Evolutionary conservation across 2,113 vertebrate genomes (phyloP), one percentile per base, ranked within the genome.

Genomic region (Anarhynchus alexandrinus): DNA sequence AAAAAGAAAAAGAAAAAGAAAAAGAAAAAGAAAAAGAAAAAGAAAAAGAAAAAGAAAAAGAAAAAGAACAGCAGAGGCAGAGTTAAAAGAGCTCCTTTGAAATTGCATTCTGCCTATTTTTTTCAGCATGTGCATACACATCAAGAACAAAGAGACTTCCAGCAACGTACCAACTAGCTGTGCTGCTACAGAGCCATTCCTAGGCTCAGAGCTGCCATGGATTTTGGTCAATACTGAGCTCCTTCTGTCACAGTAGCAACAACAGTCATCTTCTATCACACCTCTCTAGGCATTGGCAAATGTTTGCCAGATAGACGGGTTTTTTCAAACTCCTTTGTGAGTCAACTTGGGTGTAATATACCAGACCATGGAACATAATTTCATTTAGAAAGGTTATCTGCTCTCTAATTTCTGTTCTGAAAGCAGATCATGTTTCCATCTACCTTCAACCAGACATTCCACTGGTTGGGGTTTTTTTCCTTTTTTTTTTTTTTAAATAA

Each of bases 381-480:
- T 90, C 73, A 74, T 96, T 92, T 86, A 57, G 70, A 96, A 95
- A 96, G 51, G 66, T 97, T 93, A 97, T 96, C 80, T 40, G 49
- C 54, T 93, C 85, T 90, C 82, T 96, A 96, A 93, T 93, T 96
- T 95, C 85, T 85, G 27, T 81, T 86, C 86, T 85, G 62, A 93
- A 96, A 97, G 64, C 62, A 91, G 69, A 90, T 95, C n/a, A 27
- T 58, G 26, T 40, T 96, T 88, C 47, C 16, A 0, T 91, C 82
- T 94, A 69, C 57, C 74, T 95, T 94, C 91, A 97, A 61, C 32
- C 85, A 96, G 88, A 81, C 54, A 81, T 78, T 82, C 81, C 86
- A 45, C 51, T 79, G 32, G 25, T 67, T 14, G 22, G 25, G 49
- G 15, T 38, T n/a, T 52, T 34, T 17, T 2, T 3, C 19, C 11